phyloP scores from a whole-genome alignment of 2,888 invertebrate species.

The Melipona bicolor region DNA sequence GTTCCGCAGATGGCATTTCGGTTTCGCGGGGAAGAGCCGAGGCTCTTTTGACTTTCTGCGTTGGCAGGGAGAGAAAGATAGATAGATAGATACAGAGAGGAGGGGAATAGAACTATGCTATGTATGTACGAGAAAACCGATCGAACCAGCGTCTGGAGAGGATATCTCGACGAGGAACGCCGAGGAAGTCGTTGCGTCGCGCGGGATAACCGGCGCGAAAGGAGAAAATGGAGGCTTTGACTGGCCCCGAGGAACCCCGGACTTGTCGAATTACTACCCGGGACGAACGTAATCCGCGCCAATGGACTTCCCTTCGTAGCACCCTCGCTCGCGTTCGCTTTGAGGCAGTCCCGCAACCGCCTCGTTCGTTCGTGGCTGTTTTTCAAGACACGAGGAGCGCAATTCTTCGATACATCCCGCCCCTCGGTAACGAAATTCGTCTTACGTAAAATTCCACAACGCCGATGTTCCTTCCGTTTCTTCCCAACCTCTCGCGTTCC shows the following conservation, averaged over 20 bases:
- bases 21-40: neutral
- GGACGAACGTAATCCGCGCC: conserved; percentile 33
- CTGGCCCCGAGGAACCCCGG: neutral
- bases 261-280: conserved; percentile 29
- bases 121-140: conserved; percentile 17
- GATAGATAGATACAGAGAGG: too few relatives aligned
- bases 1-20: neutral
- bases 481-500: neutral
- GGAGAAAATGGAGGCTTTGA: neutral
- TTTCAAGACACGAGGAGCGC: neutral
- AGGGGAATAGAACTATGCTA: neutral
- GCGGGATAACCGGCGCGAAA: neutral
- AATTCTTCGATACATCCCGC: conserved; percentile 21
- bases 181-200: neutral
- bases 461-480: neutral
- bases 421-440: conserved; percentile 5
- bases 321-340: conserved; percentile 11
- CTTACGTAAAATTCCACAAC: conserved; percentile 4
- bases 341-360: conserved; percentile 6
- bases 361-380: conserved; percentile 6
- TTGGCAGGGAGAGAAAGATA: conserved; percentile 23
- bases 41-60: conserved; percentile 46
- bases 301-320: conserved; percentile 7
- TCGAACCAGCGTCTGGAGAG: conserved; percentile 2
- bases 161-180: conserved; percentile 40